Evolutionary conservation across 2,797 vertebrate species (phyloP).

Genomic region (Sebastes trivittatus): DNA sequence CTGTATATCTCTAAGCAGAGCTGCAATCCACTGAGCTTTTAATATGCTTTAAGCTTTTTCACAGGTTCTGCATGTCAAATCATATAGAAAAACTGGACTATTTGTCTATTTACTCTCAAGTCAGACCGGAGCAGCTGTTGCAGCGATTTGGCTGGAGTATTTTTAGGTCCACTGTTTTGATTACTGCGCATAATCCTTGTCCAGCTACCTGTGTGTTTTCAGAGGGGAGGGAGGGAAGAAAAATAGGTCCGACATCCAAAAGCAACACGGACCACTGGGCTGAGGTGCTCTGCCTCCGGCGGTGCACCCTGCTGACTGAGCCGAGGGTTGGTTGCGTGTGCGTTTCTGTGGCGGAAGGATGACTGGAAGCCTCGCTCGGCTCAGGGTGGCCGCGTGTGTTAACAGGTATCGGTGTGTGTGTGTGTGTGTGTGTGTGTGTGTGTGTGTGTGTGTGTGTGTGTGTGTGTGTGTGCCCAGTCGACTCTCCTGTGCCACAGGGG

Average conservation of each 20-base stretch:
- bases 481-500: neutral
- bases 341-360: conserved; percentile 43
- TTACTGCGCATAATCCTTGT: conserved; percentile 39
- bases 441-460: conserved; percentile 1
- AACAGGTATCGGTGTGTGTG: conserved; percentile 2
- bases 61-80: conserved; percentile 42
- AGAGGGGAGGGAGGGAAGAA: conserved; percentile 45
- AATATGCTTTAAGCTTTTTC: conserved; percentile 57
- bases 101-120: conserved; percentile 45
- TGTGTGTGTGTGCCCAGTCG: neutral
- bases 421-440: neutral
- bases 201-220: conserved; percentile 71
- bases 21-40: conserved; percentile 55
- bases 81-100: conserved; percentile 23
- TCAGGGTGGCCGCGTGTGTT: conserved; percentile 20
- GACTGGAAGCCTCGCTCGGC: conserved; percentile 44
- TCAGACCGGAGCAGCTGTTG: conserved; percentile 45
- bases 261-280: conserved; percentile 65
- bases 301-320: conserved; percentile 62
- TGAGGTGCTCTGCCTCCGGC: conserved; percentile 63
- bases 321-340: conserved; percentile 22
- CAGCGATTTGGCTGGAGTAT: conserved; percentile 50
- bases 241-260: conserved; percentile 63
- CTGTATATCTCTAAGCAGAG: conserved; percentile 38
- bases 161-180: conserved; percentile 59